A percentile compares a stretch with the other conserved stretches of the same genome.
Evolutionary conservation across 2,888 invertebrate genomes (phyloP).

Genomic region (Fabriciana adippe): DNA sequence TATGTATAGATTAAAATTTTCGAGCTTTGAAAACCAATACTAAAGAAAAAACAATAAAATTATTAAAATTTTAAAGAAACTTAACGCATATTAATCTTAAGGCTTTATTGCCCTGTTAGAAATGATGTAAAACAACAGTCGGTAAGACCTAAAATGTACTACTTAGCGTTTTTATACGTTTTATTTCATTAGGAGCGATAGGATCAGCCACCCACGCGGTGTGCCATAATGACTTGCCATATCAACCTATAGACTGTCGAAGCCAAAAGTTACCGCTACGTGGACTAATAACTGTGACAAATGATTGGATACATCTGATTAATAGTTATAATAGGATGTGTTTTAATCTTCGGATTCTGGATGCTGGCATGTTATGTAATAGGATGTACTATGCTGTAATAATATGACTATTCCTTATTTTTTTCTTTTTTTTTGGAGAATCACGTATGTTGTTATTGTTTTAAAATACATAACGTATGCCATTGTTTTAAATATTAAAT

Average conservation of each 20-base stretch:
- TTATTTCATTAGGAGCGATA: slow-evolving; percentile 80
- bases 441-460: no score
- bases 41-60: no score
- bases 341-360: slow-evolving; percentile 17
- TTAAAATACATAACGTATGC: no score
- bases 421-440: no score
- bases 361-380: not conserved
- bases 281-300: slow-evolving; percentile 33
- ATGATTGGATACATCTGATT: slow-evolving; percentile 31
- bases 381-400: not conserved
- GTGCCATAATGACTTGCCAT: slow-evolving; percentile 76
- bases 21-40: no score
- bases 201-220: slow-evolving; percentile 77
- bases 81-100: slow-evolving; percentile 8
- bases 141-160: slow-evolving; percentile 18
- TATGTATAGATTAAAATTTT: no score
- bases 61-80: not conserved
- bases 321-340: slow-evolving; percentile 17
- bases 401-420: no score
- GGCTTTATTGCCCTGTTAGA: slow-evolving; percentile 16
- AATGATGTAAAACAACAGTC: slow-evolving; percentile 2
- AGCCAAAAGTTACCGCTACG: slow-evolving; percentile 49
- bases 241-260: slow-evolving; percentile 60
- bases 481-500: no score
- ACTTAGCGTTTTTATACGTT: slow-evolving; percentile 62